Percentiles rank a stretch among this genome's conserved stretches.
phyloP scores from a whole-genome alignment of 2,888 invertebrate species.

The Xestia ashworthii region DNA sequence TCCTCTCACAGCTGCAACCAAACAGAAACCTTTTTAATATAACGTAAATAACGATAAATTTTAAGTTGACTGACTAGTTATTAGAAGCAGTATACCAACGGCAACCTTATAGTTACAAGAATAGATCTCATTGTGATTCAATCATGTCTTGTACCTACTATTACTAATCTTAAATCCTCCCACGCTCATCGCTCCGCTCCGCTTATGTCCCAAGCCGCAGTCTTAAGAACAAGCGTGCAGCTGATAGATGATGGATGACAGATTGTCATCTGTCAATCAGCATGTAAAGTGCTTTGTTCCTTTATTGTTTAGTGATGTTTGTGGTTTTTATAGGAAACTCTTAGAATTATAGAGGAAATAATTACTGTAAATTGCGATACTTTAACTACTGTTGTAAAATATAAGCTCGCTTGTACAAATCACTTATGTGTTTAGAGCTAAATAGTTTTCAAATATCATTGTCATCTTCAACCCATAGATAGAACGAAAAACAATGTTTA shows the following conservation, averaged over 20 bases:
- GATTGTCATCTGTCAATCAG: slow-evolving; percentile 37
- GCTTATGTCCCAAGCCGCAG: neutral
- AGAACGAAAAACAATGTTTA: neutral
- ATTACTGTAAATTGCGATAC: slow-evolving; percentile 13
- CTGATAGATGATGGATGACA: slow-evolving; percentile 15
- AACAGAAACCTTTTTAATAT: neutral
- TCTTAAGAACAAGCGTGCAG: neutral
- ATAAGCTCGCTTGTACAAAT: neutral
- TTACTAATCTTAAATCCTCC: neutral
- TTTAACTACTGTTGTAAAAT: neutral
- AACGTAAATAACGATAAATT: neutral
- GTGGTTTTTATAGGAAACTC: slow-evolving; percentile 26
- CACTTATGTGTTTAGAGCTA: neutral
- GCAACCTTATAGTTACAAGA: neutral
- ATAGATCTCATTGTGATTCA: neutral
- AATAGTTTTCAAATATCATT: neutral
- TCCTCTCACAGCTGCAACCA: neutral
- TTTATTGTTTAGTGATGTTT: slow-evolving; percentile 10
- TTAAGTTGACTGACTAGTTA: neutral
- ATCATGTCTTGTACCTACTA: neutral
- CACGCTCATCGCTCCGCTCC: neutral
- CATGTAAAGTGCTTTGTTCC: slow-evolving; percentile 22
- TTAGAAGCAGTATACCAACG: neutral
- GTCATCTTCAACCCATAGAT: neutral
- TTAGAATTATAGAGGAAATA: slow-evolving; percentile 14